Evolutionary conservation across 2,888 invertebrate species (phyloP), one percentile per base, ranked within the genome.

Genomic region (Stenotaenia linearis): DNA sequence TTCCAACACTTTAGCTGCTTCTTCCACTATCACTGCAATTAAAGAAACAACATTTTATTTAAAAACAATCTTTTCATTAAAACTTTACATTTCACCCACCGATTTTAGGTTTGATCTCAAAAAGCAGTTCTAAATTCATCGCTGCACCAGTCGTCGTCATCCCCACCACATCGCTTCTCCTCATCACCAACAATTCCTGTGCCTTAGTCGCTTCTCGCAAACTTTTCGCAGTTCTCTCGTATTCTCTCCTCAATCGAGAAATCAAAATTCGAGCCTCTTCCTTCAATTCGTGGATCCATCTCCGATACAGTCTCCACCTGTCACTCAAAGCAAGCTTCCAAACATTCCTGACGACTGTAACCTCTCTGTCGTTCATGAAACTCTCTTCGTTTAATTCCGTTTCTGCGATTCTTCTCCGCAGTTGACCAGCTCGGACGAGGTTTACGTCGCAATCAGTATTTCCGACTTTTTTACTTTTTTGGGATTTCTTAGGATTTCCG

Each of bases 1-100:
- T 85, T 96, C 96, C 40, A 95, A 86, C 0, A 95, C 92, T 87
- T 96, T 95, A 0, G 94, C 95, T 0, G 95, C 95, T 87, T 96
- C 96, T 86, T 96, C 96, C 0, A 96, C 92, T 18, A 89, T 85
- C 3, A 89, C 84, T 82, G 45, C 4, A n/a, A n/a, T n/a, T n/a
- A 78, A 69, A 45, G 9, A 32, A n/a, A n/a, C n/a, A n/a, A n/a
- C n/a, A n/a, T n/a, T n/a, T n/a, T n/a, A n/a, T n/a, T n/a, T n/a
- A n/a, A n/a, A n/a, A n/a, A n/a, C n/a, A n/a, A n/a, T n/a, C n/a
- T n/a, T n/a, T n/a, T n/a, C n/a, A n/a, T n/a, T n/a, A n/a, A n/a
- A 15, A 18, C 6, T 76, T n/a, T 76, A 80, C 83, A 85, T 86
- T n/a, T n/a, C n/a, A n/a, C n/a, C n/a, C n/a, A 91, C 91, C 90